Conservation (phyloP, 2,888 invertebrate genomes). For the Pristionchus exspectatus region DNA sequence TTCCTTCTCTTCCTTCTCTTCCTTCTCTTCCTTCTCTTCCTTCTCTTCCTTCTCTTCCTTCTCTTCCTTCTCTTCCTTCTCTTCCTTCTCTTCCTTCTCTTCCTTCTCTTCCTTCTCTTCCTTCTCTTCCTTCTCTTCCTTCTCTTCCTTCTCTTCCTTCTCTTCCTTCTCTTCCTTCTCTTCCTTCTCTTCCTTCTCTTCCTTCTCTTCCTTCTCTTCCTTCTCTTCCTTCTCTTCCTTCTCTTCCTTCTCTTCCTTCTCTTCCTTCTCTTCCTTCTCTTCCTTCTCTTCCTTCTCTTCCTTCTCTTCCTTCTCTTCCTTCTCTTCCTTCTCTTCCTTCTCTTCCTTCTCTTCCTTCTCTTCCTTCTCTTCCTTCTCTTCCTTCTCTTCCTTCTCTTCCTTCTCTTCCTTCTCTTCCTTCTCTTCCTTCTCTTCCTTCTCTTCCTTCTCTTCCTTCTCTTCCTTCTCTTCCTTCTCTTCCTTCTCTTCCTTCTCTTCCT, state of each 20-base stretch:
- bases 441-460: background rate
- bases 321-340: background rate
- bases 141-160: background rate
- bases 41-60: background rate
- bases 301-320: slow-evolving; percentile 15
- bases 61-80: background rate
- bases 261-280: background rate
- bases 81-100: slow-evolving; percentile 34
- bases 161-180: background rate
- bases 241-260: slow-evolving; percentile 39
- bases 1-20: background rate
- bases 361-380: background rate
- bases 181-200: slow-evolving; percentile 38
- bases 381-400: background rate
- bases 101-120: background rate
- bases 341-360: slow-evolving; percentile 34
- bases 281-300: background rate
- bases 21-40: slow-evolving; percentile 37
- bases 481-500: background rate
- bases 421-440: background rate
- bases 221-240: background rate
- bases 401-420: slow-evolving; percentile 33
- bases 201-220: background rate
- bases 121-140: slow-evolving; percentile 4
- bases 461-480: slow-evolving; percentile 21